phyloP scores from a whole-genome alignment of 2,797 vertebrate species.

The Peromyscus eremicus region DNA sequence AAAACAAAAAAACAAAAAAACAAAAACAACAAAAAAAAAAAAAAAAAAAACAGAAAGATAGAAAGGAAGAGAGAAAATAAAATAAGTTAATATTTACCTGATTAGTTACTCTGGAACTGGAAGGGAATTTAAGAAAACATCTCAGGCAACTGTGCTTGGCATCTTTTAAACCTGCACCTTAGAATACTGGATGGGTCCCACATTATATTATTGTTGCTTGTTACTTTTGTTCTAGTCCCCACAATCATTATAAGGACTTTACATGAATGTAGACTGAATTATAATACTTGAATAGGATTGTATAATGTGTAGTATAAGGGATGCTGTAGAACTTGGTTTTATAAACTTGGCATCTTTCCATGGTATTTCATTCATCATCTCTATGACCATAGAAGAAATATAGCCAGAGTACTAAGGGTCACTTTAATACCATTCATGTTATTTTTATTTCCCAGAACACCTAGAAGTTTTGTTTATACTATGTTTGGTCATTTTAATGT shows the following conservation, averaged over 20 bases:
- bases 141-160: neutral
- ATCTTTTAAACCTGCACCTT: neutral
- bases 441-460: neutral
- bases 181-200: neutral
- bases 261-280: neutral
- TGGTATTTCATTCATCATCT: conserved; percentile 6
- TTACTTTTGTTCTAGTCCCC: neutral
- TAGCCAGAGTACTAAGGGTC: neutral
- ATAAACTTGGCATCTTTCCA: conserved; percentile 23
- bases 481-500: neutral
- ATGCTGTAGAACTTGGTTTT: conserved; percentile 21
- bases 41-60: too few species aligned
- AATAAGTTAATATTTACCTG: neutral
- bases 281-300: neutral
- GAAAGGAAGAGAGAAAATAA: neutral
- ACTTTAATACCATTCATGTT: neutral
- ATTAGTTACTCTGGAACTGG: neutral
- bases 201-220: neutral
- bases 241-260: neutral
- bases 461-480: neutral
- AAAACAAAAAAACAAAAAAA: too few species aligned
- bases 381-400: neutral
- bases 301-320: neutral
- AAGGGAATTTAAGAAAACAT: neutral
- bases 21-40: too few species aligned